Evolutionary conservation across 1,140 invertebrate species (phyloP).

Genomic region (Chrysopa pallens): DNA sequence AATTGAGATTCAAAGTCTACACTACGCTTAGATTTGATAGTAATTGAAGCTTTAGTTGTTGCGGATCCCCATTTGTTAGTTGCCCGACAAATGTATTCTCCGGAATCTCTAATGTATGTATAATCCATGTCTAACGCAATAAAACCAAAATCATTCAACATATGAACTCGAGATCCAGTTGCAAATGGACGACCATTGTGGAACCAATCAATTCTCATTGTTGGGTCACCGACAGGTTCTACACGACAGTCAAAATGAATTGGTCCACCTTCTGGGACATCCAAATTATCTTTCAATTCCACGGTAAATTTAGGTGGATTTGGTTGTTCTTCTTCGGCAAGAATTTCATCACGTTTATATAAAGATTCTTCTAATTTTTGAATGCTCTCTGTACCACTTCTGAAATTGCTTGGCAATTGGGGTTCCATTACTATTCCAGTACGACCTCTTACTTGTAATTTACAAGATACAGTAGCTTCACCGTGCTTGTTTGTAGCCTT

Average conservation of each 20-base stretch:
- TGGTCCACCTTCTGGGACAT: slow-evolving; percentile 69
- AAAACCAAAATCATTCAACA: slow-evolving; percentile 85
- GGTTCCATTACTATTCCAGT: slow-evolving; percentile 80
- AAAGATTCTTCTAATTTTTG: slow-evolving; percentile 78
- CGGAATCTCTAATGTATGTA: slow-evolving; percentile 65
- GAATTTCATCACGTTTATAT: slow-evolving; percentile 70
- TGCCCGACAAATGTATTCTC: slow-evolving; percentile 71
- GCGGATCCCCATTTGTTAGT: slow-evolving; percentile 72
- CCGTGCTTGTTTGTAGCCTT: slow-evolving; percentile 82
- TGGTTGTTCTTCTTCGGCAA: slow-evolving; percentile 64
- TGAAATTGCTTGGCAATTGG: slow-evolving; percentile 73
- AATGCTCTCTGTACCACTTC: slow-evolving; percentile 70
- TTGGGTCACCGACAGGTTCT: slow-evolving; percentile 68
- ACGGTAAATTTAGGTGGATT: slow-evolving; percentile 73
- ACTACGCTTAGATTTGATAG: slow-evolving; percentile 67
- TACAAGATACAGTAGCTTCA: slow-evolving; percentile 72
- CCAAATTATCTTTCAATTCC: slow-evolving; percentile 65
- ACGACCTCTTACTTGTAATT: slow-evolving; percentile 64
- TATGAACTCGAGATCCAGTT: slow-evolving; percentile 75
- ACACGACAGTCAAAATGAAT: slow-evolving; percentile 85
- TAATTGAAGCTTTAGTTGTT: slow-evolving; percentile 66
- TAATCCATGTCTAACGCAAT: slow-evolving; percentile 77
- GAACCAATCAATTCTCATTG: slow-evolving; percentile 88
- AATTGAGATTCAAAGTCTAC: slow-evolving; percentile 85
- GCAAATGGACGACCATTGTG: slow-evolving; percentile 77